Evolutionary conservation across 2,113 vertebrate species (phyloP), one percentile per base, ranked within the genome.

Genomic region (Madoqua kirkii): DNA sequence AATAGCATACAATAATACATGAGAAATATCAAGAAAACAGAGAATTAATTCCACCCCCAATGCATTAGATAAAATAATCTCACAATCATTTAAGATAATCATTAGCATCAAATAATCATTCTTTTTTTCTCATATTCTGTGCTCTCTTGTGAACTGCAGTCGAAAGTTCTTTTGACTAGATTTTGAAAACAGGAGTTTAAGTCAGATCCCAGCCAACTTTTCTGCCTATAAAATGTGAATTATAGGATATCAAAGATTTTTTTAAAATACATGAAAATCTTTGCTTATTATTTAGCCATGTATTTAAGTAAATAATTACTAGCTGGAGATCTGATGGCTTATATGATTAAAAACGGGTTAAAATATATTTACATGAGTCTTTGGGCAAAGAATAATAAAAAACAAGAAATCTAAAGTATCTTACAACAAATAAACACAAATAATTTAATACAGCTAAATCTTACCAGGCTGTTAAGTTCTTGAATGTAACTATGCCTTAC

Each of bases 281-380:
- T 96, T 55, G 67, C 29, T 95, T 95, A 31, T 87, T 55, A 36
- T 92, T 93, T 82, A 95, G 67, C 15, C 10, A 33, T 85, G 4
- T 5, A 88, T 85, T 97, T 89, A 92, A 57, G 76, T 62, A 95
- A 95, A 88, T 88, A 59, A 95, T 89, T 74, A 86, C 13, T 40
- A 95, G 10, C 7, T 93, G 31, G 45, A 93, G 11, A 90, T 33
- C 8, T 67, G 33, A 57, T 82, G 40, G 43, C n/a, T 89, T 87
- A 74, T 57, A 55, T 79, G 21, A 59, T 92, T 97, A 55, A 90
- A 96, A 93, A 43, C 60, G 6, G 6, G 12, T 59, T 52, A 54
- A 29, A 89, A 78, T 82, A 81, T 71, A 79, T 95, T 96, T 87
- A 93, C 95, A 95, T 15, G 29, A 40, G 27, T 82, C 23, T 79